These are phyloP conservation scores for Caenorhabditis brenneri DNA, from an alignment of 1,140 invertebrate genomes.

Conservation along the genomic window DNA sequence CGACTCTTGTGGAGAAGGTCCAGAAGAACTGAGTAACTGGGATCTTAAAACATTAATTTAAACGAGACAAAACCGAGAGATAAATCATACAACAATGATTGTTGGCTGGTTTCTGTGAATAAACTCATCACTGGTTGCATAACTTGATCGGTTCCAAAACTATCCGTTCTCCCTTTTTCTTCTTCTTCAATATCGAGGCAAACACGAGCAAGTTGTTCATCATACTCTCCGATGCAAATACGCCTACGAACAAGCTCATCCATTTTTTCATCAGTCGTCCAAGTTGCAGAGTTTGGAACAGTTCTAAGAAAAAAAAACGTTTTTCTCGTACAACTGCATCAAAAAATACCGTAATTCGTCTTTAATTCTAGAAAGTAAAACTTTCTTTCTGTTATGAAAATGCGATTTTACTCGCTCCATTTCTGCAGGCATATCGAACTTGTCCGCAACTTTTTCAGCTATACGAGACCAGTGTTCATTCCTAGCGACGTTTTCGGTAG, in stretches of 20 bases:
- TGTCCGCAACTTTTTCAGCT: constrained; percentile 4
- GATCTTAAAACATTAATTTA: too few relatives aligned
- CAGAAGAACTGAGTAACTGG: not conserved
- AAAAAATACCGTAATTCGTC: not conserved
- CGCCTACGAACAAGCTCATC: not conserved
- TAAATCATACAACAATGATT: constrained; percentile 5
- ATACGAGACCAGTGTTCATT: constrained; percentile 22
- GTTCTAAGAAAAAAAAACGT: not conserved
- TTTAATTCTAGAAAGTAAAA: not conserved
- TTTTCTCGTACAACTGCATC: not conserved
- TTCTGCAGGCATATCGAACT: constrained; percentile 16
- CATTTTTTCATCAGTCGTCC: not conserved
- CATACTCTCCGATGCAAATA: constrained; percentile 9
- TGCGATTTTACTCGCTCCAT: constrained; percentile 29
- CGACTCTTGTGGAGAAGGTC: too few relatives aligned
- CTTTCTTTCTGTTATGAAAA: constrained; percentile 23
- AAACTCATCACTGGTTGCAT: not conserved
- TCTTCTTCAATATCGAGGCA: constrained; percentile 20
- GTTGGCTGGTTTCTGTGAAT: constrained; percentile 5
- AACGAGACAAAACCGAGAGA: too few relatives aligned
- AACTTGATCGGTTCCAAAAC: not conserved
- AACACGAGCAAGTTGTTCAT: constrained; percentile 17
- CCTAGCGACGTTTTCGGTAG: not conserved
- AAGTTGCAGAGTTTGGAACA: not conserved
- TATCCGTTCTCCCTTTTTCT: not conserved